phyloP scores from a whole-genome alignment of 2,113 vertebrate genomes.

The Sinocyclocheilus anophthalmus region DNA sequence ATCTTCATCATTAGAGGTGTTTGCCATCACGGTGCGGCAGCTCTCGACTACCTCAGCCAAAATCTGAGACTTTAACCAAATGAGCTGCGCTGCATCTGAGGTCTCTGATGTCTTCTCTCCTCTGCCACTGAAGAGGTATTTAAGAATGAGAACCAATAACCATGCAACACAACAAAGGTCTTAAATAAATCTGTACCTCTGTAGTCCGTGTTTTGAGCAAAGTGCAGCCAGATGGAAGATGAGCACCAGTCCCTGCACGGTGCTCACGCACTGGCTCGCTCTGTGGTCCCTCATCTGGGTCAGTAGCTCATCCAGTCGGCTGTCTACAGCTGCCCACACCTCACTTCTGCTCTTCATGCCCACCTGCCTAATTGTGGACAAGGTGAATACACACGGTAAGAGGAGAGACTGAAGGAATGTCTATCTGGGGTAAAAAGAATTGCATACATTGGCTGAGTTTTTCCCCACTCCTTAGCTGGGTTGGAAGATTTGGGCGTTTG shows the following conservation, averaged over 20 bases:
- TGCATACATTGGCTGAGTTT: constrained; percentile 31
- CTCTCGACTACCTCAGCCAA: too few species aligned
- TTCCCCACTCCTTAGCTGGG: constrained; percentile 62
- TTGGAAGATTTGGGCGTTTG: constrained; percentile 72
- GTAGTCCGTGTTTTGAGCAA: too few species aligned
- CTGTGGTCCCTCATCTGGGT: constrained; percentile 68
- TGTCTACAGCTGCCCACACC: constrained; percentile 79
- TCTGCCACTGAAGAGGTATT: too few species aligned
- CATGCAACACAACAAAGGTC: too few species aligned
- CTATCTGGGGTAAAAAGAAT: neutral
- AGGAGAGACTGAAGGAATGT: constrained; percentile 10
- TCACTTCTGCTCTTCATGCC: constrained; percentile 79
- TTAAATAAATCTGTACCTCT: too few species aligned
- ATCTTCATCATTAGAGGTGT: too few species aligned
- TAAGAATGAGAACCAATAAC: too few species aligned
- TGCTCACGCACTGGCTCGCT: constrained; percentile 58
- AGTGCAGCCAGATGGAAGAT: too few species aligned
- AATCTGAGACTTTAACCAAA: too few species aligned
- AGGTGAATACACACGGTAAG: neutral
- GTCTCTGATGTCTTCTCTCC: too few species aligned
- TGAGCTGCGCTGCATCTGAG: too few species aligned
- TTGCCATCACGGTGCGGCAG: too few species aligned
- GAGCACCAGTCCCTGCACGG: constrained; percentile 56
- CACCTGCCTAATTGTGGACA: constrained; percentile 68
- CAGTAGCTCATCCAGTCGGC: constrained; percentile 79